Conservation (phyloP, 2,888 invertebrate species). For the Galerucella nymphaeae region DNA sequence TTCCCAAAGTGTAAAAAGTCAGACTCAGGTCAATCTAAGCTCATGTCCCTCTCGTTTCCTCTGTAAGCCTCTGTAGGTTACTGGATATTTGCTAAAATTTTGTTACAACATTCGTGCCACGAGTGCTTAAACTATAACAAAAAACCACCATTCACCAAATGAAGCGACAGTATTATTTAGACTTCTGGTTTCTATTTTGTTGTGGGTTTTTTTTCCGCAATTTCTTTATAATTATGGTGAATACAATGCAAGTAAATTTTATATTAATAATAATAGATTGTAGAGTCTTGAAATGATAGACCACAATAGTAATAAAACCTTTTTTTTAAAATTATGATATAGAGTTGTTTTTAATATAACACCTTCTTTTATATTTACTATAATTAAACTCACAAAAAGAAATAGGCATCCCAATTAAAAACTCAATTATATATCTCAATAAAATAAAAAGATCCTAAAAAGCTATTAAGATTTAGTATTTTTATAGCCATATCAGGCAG, state of each 20-base stretch:
- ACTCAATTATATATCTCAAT: constrained; percentile 1
- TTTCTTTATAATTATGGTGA: not conserved
- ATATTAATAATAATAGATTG: not conserved
- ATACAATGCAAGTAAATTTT: not conserved
- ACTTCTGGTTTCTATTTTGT: too few species aligned
- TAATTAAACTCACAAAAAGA: not conserved
- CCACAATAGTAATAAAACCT: not conserved
- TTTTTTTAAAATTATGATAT: not conserved
- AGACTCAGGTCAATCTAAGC: too few species aligned
- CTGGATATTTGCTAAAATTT: too few species aligned
- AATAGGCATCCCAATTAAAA: not conserved
- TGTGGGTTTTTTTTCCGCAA: too few species aligned
- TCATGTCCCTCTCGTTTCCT: too few species aligned
- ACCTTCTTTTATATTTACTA: not conserved
- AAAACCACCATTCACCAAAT: too few species aligned
- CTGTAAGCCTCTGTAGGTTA: too few species aligned
- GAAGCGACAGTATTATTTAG: too few species aligned
- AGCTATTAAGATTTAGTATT: not conserved
- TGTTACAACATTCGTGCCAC: too few species aligned
- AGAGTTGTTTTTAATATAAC: not conserved
- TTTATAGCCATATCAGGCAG: not conserved
- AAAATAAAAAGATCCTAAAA: not conserved
- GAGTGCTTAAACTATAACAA: too few species aligned
- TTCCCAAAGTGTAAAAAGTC: too few species aligned
- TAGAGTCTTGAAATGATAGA: not conserved